Conservation (phyloP, 2,888 invertebrate species). For the Ceramica pisi region DNA sequence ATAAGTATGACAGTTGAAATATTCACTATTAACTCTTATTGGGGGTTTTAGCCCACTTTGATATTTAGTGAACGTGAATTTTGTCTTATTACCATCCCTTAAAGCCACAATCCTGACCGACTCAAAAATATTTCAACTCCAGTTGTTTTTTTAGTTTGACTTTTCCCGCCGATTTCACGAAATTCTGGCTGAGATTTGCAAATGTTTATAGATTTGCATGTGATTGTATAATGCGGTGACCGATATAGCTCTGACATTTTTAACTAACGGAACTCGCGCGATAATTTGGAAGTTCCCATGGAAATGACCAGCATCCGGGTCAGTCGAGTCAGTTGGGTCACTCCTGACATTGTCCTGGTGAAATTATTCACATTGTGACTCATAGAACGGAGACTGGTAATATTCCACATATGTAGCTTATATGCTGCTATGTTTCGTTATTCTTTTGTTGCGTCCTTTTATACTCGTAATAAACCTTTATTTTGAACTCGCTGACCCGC, state of each 20-base stretch:
- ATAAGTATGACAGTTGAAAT: too few species aligned
- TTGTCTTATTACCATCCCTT: too few species aligned
- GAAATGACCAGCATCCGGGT: slow-evolving; percentile 38
- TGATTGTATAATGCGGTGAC: slow-evolving; percentile 7
- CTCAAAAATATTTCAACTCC: background rate
- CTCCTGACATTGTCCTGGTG: slow-evolving; percentile 34
- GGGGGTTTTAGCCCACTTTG: too few species aligned
- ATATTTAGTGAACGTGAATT: too few species aligned
- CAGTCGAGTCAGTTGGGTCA: slow-evolving; percentile 26
- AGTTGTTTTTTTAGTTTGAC: background rate
- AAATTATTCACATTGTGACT: slow-evolving; percentile 48
- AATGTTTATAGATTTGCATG: slow-evolving; percentile 25
- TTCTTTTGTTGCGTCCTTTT: background rate
- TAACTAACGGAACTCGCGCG: slow-evolving; percentile 24
- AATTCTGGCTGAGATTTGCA: background rate
- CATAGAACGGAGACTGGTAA: slow-evolving; percentile 14
- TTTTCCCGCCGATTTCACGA: background rate
- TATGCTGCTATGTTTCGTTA: background rate
- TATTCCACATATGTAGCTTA: slow-evolving; percentile 2
- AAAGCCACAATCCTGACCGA: background rate
- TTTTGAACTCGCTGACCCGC: background rate
- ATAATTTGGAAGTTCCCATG: slow-evolving; percentile 35
- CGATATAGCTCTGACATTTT: slow-evolving; percentile 26
- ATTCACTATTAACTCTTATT: too few species aligned
- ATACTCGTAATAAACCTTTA: background rate